Percentiles rank a stretch among this genome's conserved stretches.
Evolutionary conservation across 2,113 vertebrate genomes (phyloP).

Genomic region (Psephotus haematonotus): DNA sequence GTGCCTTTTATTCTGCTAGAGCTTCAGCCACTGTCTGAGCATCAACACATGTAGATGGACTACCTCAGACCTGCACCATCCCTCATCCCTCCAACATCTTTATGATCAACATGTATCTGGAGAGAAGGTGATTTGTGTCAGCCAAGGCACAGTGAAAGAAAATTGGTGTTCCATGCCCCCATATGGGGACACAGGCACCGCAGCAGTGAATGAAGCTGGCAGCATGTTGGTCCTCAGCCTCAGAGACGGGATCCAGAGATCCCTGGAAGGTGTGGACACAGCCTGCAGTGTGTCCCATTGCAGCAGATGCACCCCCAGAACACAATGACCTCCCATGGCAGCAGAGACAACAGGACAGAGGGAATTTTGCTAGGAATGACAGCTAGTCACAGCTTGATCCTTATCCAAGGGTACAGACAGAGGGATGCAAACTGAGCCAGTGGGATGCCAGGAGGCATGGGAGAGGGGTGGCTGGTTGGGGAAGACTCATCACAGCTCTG

Average conservation of each 20-base stretch:
- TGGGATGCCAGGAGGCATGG: not conserved
- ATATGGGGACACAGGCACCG: fast-evolving
- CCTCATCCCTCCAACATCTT: not conserved
- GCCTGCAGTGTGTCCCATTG: not conserved
- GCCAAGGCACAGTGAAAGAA: not conserved
- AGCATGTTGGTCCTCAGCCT: not conserved
- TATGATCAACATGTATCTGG: not conserved
- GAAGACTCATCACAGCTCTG: not conserved
- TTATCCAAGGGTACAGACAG: not conserved
- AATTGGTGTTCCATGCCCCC: fast-evolving
- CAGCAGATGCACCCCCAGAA: not conserved
- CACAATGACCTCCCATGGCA: fast-evolving
- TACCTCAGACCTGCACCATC: fast-evolving
- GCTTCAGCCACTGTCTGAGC: not conserved
- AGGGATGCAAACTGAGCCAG: not conserved
- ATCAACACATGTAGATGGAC: fast-evolving
- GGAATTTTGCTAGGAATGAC: not conserved
- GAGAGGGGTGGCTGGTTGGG: not conserved
- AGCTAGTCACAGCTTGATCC: not conserved
- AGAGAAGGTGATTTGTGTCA: not conserved
- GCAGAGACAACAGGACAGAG: not conserved
- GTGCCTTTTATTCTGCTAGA: fast-evolving
- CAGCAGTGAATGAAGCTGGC: not conserved
- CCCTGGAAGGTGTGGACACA: not conserved
- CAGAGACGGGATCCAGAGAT: not conserved